phyloP scores from a whole-genome alignment of 2,888 invertebrate species.

The Phyto melanocephala region DNA sequence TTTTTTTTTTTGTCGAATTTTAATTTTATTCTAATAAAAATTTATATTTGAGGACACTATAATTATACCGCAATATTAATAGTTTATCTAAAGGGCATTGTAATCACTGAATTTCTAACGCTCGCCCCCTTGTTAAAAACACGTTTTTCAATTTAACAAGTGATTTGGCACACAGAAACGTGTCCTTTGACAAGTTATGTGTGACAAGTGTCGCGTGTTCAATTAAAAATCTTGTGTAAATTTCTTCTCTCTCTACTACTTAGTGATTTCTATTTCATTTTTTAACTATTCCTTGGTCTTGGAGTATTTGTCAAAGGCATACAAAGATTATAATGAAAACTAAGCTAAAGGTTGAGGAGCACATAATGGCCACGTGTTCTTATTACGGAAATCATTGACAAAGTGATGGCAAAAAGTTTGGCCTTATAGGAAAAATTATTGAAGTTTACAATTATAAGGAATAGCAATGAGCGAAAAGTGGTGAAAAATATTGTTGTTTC shows the following conservation, averaged over 20 bases:
- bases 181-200: constrained; percentile 55
- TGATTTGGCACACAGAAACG: constrained; percentile 58
- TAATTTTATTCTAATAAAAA: no score
- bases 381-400: constrained; percentile 41
- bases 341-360: constrained; percentile 1
- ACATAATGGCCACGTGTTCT: constrained; percentile 42
- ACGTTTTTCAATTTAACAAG: constrained; percentile 61
- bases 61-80: constrained; percentile 63
- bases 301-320: neutral
- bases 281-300: neutral
- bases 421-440: neutral
- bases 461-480: no score
- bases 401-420: constrained; percentile 36
- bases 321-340: constrained; percentile 4
- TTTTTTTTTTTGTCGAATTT: no score
- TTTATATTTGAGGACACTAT: neutral
- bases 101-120: neutral
- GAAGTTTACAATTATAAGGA: constrained; percentile 42
- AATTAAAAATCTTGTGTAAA: constrained; percentile 50
- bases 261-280: neutral
- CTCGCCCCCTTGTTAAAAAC: constrained; percentile 12
- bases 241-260: neutral
- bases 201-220: constrained; percentile 63
- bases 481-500: no score
- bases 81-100: constrained; percentile 53